These are phyloP conservation scores for Papilio glaucus DNA, from an alignment of 1,140 invertebrate genomes.

Conservation along the genomic window DNA sequence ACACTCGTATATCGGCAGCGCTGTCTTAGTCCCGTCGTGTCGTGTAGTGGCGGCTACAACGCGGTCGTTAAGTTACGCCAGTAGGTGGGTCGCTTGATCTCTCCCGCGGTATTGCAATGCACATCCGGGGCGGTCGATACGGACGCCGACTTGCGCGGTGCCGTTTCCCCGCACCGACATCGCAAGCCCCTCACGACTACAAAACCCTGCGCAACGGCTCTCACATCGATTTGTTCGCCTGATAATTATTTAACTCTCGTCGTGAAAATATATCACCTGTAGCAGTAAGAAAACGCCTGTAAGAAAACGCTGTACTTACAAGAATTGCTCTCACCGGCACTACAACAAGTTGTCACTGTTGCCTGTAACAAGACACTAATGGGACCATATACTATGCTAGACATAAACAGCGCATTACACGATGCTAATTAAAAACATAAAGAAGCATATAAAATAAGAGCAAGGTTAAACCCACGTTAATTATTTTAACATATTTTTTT, in stretches of 20 bases:
- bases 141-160: conserved; percentile 75
- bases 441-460: neutral
- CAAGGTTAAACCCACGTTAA: neutral
- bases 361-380: conserved; percentile 20
- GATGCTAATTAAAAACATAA: conserved; percentile 7
- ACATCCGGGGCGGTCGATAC: conserved; percentile 81
- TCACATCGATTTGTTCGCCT: conserved; percentile 78
- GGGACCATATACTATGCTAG: neutral
- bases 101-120: conserved; percentile 75
- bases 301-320: conserved; percentile 44
- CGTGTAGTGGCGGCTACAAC: conserved; percentile 55
- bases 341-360: too few species aligned
- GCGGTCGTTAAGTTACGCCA: conserved; percentile 60
- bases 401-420: neutral
- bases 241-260: conserved; percentile 73
- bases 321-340: conserved; percentile 3
- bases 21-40: conserved; percentile 34
- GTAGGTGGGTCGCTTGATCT: conserved; percentile 72
- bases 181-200: conserved; percentile 64
- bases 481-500: neutral
- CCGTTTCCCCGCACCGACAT: conserved; percentile 54
- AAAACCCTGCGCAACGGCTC: conserved; percentile 62
- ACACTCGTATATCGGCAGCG: conserved; percentile 4
- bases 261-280: conserved; percentile 61
- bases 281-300: conserved; percentile 44